phyloP scores from a whole-genome alignment of 2,113 vertebrate species.

The Hipposideros armiger region DNA sequence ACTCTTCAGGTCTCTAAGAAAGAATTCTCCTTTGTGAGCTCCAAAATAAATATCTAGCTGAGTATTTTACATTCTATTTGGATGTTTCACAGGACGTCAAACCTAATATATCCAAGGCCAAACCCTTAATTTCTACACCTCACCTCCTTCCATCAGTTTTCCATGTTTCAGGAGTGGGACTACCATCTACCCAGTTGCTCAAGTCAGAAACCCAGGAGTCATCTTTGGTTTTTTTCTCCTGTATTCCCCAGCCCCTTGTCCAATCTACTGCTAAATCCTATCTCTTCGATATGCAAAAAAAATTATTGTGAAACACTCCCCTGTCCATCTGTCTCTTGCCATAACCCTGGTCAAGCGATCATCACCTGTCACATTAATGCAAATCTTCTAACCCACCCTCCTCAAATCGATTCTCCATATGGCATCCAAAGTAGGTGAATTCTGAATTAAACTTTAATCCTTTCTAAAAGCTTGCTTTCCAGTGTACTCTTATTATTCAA shows the following conservation, averaged over 20 bases:
- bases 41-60: not conserved
- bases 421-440: not conserved
- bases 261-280: not conserved
- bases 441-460: conserved; percentile 10
- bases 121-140: not conserved
- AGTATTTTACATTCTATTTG: not conserved
- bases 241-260: not conserved
- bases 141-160: not conserved
- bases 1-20: not conserved
- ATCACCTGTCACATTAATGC: not conserved
- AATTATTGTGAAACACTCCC: not conserved
- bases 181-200: not conserved
- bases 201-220: not conserved
- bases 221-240: not conserved
- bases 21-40: conserved; percentile 5
- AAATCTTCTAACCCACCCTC: not conserved
- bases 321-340: not conserved
- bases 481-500: not conserved
- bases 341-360: not conserved
- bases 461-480: conserved; percentile 14
- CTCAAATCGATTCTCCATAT: not conserved
- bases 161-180: not conserved
- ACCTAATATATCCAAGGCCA: not conserved
- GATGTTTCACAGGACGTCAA: not conserved
- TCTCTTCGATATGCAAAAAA: not conserved